Conservation (phyloP, 2,797 vertebrate species). For the Octomys mimax region DNA sequence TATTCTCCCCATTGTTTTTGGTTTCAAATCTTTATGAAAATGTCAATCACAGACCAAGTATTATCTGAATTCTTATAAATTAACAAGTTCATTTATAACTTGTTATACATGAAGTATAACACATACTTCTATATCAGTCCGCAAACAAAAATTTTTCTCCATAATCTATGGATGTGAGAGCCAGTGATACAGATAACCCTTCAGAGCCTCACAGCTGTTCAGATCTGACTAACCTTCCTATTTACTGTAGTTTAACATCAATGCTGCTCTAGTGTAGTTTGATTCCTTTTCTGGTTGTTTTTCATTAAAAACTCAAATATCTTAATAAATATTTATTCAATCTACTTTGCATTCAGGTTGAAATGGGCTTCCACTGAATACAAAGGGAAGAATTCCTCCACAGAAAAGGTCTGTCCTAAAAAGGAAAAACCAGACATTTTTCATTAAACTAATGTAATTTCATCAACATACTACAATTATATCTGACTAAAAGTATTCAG, state of each 20-base stretch:
- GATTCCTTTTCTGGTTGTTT: constrained; percentile 39
- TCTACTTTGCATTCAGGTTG: constrained; percentile 14
- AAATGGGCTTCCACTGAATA: neutral
- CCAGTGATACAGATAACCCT: neutral
- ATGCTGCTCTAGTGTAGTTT: neutral
- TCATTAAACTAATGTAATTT: neutral
- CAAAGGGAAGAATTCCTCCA: constrained; percentile 33
- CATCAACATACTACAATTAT: neutral
- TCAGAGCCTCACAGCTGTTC: constrained; percentile 19
- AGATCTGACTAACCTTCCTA: neutral
- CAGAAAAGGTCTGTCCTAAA: constrained; percentile 16
- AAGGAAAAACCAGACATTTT: neutral
- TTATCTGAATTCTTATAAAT: neutral
- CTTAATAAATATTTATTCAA: constrained; percentile 50
- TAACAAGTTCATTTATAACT: neutral
- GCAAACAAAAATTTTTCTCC: neutral
- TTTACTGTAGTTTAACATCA: constrained; percentile 32
- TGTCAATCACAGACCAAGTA: neutral
- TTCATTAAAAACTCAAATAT: constrained; percentile 1
- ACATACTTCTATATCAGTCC: neutral
- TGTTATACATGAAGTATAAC: too few species aligned
- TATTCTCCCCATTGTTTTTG: neutral
- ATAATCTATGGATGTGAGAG: neutral
- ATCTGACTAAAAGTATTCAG: neutral
- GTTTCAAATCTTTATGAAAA: neutral